Conservation (phyloP, 2,113 vertebrate species). For the Alouatta palliata region DNA sequence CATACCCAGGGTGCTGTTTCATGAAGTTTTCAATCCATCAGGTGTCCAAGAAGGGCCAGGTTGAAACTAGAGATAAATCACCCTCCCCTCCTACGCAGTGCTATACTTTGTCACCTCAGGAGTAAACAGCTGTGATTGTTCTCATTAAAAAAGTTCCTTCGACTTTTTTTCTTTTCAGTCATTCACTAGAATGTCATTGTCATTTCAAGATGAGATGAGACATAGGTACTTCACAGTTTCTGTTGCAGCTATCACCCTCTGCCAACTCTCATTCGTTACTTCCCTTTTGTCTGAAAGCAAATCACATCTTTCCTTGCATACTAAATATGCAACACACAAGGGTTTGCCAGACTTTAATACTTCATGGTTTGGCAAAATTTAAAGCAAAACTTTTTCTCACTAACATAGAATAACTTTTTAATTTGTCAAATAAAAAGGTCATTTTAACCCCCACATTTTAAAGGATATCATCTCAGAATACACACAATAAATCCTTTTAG, state of each 20-base stretch:
- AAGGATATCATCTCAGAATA: not conserved
- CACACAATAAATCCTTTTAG: not conserved
- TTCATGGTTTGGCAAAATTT: not conserved
- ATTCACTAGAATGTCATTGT: not conserved
- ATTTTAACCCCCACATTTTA: not conserved
- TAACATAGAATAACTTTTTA: not conserved
- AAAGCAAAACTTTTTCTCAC: not conserved
- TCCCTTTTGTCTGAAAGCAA: not conserved
- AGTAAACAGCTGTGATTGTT: not conserved
- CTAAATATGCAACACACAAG: not conserved
- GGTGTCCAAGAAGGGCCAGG: not conserved
- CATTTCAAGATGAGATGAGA: not conserved
- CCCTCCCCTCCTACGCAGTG: accelerated
- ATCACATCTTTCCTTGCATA: not conserved
- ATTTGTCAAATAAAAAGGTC: not conserved
- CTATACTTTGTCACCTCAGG: not conserved
- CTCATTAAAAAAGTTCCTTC: not conserved
- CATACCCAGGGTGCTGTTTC: not conserved
- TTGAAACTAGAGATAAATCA: not conserved
- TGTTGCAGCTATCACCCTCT: not conserved
- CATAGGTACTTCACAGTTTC: not conserved
- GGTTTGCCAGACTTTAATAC: not conserved
- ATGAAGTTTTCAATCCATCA: not conserved
- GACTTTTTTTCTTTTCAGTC: not conserved
- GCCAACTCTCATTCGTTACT: not conserved